These are phyloP conservation scores for Psettodes erumei DNA, from an alignment of 2,113 vertebrate genomes.

Conservation along the genomic window DNA sequence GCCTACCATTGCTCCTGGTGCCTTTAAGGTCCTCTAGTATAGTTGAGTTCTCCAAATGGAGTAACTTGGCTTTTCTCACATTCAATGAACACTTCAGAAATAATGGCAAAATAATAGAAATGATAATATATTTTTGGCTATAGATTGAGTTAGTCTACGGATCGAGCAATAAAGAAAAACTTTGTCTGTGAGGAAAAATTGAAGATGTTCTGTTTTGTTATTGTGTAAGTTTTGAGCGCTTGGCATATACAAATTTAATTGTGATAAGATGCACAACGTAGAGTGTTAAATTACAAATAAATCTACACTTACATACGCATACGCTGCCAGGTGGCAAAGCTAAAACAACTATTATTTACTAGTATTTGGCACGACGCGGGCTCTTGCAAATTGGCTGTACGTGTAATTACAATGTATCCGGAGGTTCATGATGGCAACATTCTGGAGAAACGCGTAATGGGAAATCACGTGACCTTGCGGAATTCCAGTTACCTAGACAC, in stretches of 20 bases:
- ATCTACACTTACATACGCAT: no score
- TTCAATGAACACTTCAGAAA: no score
- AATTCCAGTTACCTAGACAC: no score
- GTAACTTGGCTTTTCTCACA: neutral
- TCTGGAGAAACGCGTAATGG: rapidly evolving
- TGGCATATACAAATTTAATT: neutral
- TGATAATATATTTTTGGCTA: no score
- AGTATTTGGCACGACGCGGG: no score
- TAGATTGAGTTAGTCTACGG: neutral
- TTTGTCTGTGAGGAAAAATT: neutral
- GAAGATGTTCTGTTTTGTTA: no score
- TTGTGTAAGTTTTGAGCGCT: no score
- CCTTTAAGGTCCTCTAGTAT: neutral
- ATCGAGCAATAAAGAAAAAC: neutral
- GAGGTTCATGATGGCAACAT: neutral
- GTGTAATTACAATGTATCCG: neutral
- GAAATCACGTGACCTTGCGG: constrained; percentile 57
- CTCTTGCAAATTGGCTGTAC: neutral
- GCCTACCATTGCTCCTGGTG: neutral
- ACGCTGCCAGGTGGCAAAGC: no score
- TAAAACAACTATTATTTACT: no score
- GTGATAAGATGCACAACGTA: no score
- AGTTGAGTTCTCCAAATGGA: rapidly evolving
- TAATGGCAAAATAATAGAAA: no score
- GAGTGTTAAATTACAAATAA: no score